These are phyloP conservation scores for Hypomecis atomaria DNA, from an alignment of 2,888 invertebrate genomes.

Conservation along the genomic window DNA sequence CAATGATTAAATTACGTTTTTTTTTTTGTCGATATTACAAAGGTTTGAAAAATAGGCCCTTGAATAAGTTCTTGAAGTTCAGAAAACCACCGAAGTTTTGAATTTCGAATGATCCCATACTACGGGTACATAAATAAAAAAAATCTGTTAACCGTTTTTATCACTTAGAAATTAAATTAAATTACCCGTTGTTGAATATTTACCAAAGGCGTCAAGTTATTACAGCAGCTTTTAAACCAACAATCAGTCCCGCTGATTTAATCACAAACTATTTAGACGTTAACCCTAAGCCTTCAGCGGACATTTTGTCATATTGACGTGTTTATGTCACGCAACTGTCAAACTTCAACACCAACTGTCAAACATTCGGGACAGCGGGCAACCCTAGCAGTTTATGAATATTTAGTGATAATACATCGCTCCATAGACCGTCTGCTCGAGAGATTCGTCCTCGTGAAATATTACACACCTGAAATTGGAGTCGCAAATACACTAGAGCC, in stretches of 20 bases:
- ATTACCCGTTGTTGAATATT: no score
- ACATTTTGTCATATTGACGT: slow-evolving; percentile 15
- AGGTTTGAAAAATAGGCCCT: no score
- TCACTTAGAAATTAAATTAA: no score
- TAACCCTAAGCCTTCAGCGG: background rate
- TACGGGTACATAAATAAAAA: no score
- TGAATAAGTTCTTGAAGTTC: no score
- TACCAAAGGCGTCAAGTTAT: no score
- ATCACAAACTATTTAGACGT: background rate
- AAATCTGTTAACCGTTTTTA: no score
- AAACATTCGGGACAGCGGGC: slow-evolving; percentile 28
- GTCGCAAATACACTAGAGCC: background rate
- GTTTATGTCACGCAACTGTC: slow-evolving; percentile 14
- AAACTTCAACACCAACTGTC: slow-evolving; percentile 26
- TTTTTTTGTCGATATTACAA: no score
- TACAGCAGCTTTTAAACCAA: background rate
- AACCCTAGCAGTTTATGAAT: slow-evolving; percentile 41
- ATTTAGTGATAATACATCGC: slow-evolving; percentile 40
- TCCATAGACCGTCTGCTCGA: slow-evolving; percentile 17
- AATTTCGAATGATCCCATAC: no score
- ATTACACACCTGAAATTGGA: slow-evolving; percentile 11
- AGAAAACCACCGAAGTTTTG: no score
- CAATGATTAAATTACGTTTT: no score
- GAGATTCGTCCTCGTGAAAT: slow-evolving; percentile 25
- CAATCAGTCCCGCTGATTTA: background rate